Percentiles rank a stretch among this genome's conserved stretches.
phyloP scores from a whole-genome alignment of 2,797 vertebrate genomes.

The Podargus strigoides region DNA sequence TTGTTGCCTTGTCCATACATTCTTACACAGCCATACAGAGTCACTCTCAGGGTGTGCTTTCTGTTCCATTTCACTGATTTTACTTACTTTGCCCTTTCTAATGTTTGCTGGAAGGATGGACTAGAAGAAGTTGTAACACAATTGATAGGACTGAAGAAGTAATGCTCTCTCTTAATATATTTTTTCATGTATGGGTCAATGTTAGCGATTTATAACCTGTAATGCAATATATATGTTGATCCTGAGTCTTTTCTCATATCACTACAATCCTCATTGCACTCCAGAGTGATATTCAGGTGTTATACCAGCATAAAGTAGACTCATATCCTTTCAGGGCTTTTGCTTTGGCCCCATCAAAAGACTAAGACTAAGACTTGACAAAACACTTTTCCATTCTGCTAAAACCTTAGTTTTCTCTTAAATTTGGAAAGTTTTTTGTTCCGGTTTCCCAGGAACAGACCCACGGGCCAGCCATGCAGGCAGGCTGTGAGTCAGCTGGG shows the following conservation, averaged over 20 bases:
- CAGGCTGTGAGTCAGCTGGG: no score
- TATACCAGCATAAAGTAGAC: not conserved
- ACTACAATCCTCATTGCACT: not conserved
- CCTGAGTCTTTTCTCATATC: not conserved
- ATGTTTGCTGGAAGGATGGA: not conserved
- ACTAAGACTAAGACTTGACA: not conserved
- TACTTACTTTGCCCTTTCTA: not conserved
- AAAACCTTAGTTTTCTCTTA: not conserved
- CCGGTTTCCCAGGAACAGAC: no score
- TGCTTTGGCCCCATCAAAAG: not conserved
- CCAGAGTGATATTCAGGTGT: not conserved
- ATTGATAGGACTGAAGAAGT: not conserved
- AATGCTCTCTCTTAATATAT: not conserved
- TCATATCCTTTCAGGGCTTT: not conserved
- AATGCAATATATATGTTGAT: not conserved
- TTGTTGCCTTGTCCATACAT: not conserved
- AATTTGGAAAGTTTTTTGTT: not conserved
- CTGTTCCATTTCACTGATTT: not conserved
- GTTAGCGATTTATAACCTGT: not conserved
- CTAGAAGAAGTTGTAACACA: not conserved
- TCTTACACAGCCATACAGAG: not conserved
- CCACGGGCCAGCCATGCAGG: no score
- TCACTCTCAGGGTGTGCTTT: not conserved
- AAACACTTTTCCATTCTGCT: not conserved
- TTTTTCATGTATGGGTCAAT: not conserved